Conservation (phyloP, 2,797 vertebrate species). For the Poliocrania exsul region DNA sequence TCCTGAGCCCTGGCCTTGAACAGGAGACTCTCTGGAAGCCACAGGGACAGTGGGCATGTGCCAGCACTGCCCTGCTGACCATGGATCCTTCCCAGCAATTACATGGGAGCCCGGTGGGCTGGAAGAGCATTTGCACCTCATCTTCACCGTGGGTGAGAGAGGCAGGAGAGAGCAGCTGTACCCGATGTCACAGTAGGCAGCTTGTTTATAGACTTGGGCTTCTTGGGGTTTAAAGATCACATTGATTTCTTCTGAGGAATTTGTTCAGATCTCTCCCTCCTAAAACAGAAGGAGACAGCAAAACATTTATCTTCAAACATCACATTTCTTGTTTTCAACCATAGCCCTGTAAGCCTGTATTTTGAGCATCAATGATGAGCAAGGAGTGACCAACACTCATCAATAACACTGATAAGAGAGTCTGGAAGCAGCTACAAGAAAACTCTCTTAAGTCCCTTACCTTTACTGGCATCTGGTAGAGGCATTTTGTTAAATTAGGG, state of each 20-base stretch:
- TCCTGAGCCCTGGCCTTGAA: not conserved
- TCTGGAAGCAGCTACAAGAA: not conserved
- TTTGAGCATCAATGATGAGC: not conserved
- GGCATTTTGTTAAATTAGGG: not conserved
- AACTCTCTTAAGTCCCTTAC: not conserved
- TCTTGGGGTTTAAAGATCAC: conserved; percentile 85
- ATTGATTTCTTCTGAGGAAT: conserved; percentile 76
- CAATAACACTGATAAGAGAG: not conserved
- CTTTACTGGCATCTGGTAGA: not conserved
- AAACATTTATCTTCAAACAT: not conserved
- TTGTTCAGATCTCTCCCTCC: conserved; percentile 89
- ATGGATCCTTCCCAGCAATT: not conserved
- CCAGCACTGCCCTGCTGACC: not conserved
- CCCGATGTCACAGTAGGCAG: conserved; percentile 86
- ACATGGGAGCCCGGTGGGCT: not conserved
- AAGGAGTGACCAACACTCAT: not conserved
- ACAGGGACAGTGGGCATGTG: not conserved
- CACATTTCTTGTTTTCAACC: not conserved
- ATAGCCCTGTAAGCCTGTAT: not conserved
- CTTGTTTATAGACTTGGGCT: conserved; percentile 81
- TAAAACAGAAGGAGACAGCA: conserved; percentile 59
- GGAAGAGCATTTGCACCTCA: not conserved
- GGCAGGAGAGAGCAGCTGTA: conserved; percentile 9
- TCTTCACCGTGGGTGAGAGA: not conserved
- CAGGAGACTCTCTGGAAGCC: not conserved